Evolutionary conservation across 92 coral and sea anemone species (phyloP).

Genomic region (Palythoa caribaeorum): DNA sequence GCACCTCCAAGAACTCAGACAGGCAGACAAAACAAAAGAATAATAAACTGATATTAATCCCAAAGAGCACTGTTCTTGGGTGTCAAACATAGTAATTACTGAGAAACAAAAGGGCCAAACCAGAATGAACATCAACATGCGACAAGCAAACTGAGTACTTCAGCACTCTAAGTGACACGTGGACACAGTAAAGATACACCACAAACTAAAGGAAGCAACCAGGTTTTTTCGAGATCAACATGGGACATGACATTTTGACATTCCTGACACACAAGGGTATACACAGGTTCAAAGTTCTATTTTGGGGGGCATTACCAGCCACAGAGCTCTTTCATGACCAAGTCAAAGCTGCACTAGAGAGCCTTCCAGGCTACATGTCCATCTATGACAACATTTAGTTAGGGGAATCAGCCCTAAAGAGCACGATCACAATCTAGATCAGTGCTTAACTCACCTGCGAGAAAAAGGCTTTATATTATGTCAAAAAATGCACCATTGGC

Average conservation of each 20-base stretch:
- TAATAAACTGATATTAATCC: slow-evolving; percentile 4
- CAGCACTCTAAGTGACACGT: slow-evolving; percentile 45
- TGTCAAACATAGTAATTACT: slow-evolving; percentile 50
- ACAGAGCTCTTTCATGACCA: slow-evolving; percentile 31
- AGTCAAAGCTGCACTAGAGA: slow-evolving; percentile 40
- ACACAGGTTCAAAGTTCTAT: slow-evolving; percentile 40
- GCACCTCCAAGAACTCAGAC: slow-evolving; percentile 46
- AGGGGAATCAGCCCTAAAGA: slow-evolving; percentile 23
- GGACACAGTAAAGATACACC: slow-evolving; percentile 37
- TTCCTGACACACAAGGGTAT: slow-evolving; percentile 39
- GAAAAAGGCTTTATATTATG: slow-evolving; percentile 13
- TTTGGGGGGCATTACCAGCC: slow-evolving; percentile 45
- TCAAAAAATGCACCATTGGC: neutral
- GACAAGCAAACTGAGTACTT: slow-evolving; percentile 47
- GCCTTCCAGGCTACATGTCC: slow-evolving; percentile 31
- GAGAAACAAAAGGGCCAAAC: slow-evolving; percentile 53
- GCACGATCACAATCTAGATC: slow-evolving; percentile 24
- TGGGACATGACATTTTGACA: slow-evolving; percentile 13
- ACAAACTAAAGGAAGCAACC: slow-evolving; percentile 15
- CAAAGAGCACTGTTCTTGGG: slow-evolving; percentile 22
- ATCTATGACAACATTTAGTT: slow-evolving; percentile 50
- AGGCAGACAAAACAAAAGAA: slow-evolving; percentile 29
- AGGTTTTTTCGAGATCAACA: neutral
- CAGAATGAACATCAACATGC: slow-evolving; percentile 27
- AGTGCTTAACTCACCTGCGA: slow-evolving; percentile 24